These are phyloP conservation scores for Drosophila parabipectinata DNA, from an alignment of 1,140 invertebrate species.

Conservation along the genomic window DNA sequence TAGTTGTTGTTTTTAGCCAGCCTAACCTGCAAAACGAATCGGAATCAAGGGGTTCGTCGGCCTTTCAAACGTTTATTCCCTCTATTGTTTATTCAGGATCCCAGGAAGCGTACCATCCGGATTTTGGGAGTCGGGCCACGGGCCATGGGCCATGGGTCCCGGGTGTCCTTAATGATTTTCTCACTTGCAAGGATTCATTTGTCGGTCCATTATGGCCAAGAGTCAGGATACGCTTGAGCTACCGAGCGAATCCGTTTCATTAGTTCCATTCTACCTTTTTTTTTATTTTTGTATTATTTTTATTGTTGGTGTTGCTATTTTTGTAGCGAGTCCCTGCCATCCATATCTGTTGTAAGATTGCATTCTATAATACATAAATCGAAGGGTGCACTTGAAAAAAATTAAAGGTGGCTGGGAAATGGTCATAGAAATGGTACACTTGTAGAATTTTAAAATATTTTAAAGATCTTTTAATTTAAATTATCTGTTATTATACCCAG, in stretches of 20 bases:
- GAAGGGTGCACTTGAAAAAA: constrained; percentile 6
- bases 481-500: too few species aligned
- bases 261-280: constrained; percentile 13
- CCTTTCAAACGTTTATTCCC: constrained; percentile 4
- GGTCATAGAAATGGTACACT: neutral
- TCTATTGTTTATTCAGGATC: constrained; percentile 14
- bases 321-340: constrained; percentile 1
- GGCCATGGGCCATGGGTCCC: neutral
- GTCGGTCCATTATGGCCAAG: constrained; percentile 1
- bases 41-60: constrained; percentile 12
- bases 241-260: constrained; percentile 36
- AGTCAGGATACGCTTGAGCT: constrained; percentile 15
- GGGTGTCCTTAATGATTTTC: constrained; percentile 9
- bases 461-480: too few species aligned
- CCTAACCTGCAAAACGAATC: neutral
- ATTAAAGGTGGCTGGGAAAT: neutral
- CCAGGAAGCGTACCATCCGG: neutral
- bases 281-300: neutral
- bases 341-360: constrained; percentile 25
- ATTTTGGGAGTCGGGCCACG: neutral
- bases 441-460: neutral
- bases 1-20: neutral
- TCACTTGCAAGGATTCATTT: constrained; percentile 1
- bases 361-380: constrained; percentile 27
- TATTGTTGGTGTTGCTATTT: neutral